Percentiles rank a stretch among this genome's conserved stretches.
phyloP scores from a whole-genome alignment of 2,113 vertebrate genomes.

The Aleadryas rufinucha region DNA sequence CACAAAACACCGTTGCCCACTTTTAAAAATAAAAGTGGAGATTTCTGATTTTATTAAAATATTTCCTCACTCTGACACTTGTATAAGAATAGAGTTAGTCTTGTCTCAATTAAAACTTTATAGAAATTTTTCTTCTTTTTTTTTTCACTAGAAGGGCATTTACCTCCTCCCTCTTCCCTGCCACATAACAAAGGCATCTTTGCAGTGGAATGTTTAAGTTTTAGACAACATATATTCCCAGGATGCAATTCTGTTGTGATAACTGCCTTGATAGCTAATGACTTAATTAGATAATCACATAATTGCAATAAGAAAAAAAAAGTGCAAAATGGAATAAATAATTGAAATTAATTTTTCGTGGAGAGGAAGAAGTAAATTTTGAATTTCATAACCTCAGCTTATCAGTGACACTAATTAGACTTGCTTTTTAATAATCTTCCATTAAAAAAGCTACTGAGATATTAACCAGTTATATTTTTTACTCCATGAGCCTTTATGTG shows the following conservation, averaged over 20 bases:
- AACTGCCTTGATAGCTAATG: conserved; percentile 54
- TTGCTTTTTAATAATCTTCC: background rate
- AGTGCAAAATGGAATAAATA: background rate
- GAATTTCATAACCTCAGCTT: background rate
- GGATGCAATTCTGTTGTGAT: conserved; percentile 43
- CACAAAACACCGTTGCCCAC: background rate
- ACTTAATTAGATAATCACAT: conserved; percentile 68
- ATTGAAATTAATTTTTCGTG: background rate
- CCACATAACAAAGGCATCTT: background rate
- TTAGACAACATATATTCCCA: background rate
- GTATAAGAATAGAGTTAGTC: background rate
- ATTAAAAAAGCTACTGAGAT: background rate
- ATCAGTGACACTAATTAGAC: background rate
- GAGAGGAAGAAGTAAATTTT: background rate
- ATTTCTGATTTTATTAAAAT: background rate
- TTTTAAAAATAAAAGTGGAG: background rate
- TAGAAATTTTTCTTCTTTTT: background rate
- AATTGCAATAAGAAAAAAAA: conserved; percentile 47
- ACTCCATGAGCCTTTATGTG: background rate
- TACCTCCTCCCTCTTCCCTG: background rate
- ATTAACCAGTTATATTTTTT: background rate
- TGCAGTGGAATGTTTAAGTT: background rate
- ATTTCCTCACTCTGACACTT: background rate
- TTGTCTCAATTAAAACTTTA: background rate
- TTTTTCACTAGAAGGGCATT: background rate